These are phyloP conservation scores for Agelaius phoeniceus DNA, from an alignment of 2,113 vertebrate genomes.

Conservation along the genomic window DNA sequence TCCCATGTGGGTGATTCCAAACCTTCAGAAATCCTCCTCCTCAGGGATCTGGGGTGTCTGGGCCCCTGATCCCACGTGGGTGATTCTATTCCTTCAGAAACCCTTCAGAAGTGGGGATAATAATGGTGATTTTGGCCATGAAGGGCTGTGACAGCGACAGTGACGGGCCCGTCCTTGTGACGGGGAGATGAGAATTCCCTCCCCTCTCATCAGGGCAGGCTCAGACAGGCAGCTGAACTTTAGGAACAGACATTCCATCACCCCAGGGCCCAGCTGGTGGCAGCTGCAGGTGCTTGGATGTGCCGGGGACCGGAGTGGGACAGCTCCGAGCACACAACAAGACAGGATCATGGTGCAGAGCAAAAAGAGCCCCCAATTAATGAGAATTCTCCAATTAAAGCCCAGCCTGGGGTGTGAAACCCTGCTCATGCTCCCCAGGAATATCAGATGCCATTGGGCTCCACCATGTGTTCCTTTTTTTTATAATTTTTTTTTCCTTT, in stretches of 20 bases:
- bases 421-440: neutral
- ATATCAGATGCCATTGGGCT: slow-evolving; percentile 9
- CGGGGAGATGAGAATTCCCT: neutral
- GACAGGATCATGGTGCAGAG: neutral
- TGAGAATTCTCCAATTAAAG: slow-evolving; percentile 10
- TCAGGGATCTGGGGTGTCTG: fast-evolving
- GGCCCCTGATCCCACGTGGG: neutral
- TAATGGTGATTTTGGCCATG: neutral
- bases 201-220: neutral
- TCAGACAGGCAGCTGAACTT: neutral
- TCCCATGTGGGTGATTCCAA: fast-evolving
- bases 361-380: neutral
- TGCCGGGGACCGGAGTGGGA: neutral
- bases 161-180: neutral
- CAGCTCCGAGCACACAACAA: neutral
- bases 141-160: neutral
- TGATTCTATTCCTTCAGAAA: neutral
- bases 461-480: neutral
- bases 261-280: neutral
- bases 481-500: neutral
- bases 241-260: neutral
- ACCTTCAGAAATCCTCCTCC: neutral
- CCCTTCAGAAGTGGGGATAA: neutral
- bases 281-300: neutral
- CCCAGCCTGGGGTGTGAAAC: neutral